Evolutionary conservation across 2,797 vertebrate species (phyloP).

Genomic region (Molossus alvarezi): DNA sequence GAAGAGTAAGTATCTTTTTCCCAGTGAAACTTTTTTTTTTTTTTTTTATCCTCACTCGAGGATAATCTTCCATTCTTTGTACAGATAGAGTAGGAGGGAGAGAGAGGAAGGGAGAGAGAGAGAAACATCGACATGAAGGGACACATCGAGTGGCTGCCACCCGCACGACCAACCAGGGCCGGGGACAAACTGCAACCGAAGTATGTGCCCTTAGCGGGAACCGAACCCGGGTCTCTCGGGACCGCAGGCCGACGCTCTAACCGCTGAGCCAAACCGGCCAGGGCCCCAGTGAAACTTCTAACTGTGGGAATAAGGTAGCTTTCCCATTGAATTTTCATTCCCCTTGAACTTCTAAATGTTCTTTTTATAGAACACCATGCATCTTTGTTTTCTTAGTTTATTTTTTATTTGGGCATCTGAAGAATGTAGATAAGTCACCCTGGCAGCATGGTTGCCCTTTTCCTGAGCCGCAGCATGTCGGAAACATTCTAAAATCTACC

Average conservation of each 20-base stretch:
- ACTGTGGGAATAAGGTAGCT: background rate
- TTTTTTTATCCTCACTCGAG: no score
- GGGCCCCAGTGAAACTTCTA: background rate
- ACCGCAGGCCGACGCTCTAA: no score
- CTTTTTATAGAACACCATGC: background rate
- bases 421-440: background rate
- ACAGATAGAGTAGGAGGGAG: no score
- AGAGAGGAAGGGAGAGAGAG: no score
- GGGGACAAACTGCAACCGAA: no score
- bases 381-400: background rate
- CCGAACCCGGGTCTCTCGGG: no score
- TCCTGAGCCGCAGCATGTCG: background rate
- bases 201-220: no score
- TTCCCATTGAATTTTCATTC: background rate
- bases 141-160: no score
- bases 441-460: background rate
- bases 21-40: background rate
- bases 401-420: background rate
- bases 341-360: background rate
- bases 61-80: no score
- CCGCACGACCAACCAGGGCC: no score
- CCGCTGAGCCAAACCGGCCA: no score
- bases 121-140: no score
- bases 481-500: constrained; percentile 28
- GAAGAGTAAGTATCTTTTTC: background rate